Conservation (phyloP, 2,888 invertebrate species). For the Oithona nana region DNA sequence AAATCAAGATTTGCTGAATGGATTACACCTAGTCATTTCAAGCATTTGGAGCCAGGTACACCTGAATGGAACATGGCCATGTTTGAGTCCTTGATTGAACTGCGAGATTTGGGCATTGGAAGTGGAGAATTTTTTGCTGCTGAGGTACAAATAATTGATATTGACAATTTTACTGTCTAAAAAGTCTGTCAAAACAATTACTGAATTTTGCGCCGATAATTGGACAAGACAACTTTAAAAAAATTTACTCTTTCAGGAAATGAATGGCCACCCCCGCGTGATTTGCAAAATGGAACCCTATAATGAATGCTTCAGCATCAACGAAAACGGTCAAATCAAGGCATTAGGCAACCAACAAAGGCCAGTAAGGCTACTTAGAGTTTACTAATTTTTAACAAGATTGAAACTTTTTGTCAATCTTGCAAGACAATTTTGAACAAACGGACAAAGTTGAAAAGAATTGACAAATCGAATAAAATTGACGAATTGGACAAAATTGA, state of each 20-base stretch:
- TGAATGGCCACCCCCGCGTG: neutral
- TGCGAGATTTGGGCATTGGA: neutral
- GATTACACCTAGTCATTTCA: neutral
- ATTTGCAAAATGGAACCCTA: conserved; percentile 14
- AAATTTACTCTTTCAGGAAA: neutral
- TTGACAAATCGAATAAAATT: no score
- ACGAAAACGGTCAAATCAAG: neutral
- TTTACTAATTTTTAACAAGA: no score
- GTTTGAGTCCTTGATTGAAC: neutral
- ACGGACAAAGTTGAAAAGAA: no score
- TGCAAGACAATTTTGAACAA: no score
- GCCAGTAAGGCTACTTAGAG: conserved; percentile 1
- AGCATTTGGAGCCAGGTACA: neutral
- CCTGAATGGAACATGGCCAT: neutral
- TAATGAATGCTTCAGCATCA: neutral
- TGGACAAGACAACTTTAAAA: no score
- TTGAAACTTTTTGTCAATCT: no score
- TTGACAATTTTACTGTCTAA: neutral
- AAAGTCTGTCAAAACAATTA: no score
- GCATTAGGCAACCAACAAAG: neutral
- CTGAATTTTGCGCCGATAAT: no score
- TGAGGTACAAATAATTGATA: neutral
- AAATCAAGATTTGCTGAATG: no score
- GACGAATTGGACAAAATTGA: no score
- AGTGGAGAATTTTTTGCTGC: neutral